Base-by-base conservation (phyloP, 2,888 invertebrate genomes). In the Matsumyia berberina region DNA sequence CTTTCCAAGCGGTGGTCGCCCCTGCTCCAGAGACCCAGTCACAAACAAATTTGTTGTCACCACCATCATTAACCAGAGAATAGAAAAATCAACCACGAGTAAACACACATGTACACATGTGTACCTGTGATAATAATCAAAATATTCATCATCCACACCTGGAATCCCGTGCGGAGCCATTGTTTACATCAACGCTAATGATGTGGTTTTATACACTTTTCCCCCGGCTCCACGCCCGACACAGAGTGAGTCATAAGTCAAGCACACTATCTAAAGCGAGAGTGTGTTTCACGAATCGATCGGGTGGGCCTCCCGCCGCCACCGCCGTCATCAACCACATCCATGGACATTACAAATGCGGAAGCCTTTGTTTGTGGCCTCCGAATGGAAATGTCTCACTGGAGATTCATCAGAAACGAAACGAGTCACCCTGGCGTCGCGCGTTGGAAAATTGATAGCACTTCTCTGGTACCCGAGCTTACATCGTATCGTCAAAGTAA, bases 381-480 rank as follows among this genome's bases (percentile, higher is more conserved):
- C 24, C 24, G 24, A 44, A 44, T 66, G 70, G 24, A 53, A 76
- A 66, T 76, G 64, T 76, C 64, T 85, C 85, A 85, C 33, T 29
- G 42, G 39, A 33, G 74, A 74, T 80, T 85, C 85, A 66, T 58
- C 67, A 69, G 80, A 85, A 85, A 44, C 24, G 24, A 17, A 79
- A 51, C 72, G 67, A 78, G 42, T 77, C 83, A 83, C 39, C 66
- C n/a, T 49, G 33, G 69, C 53, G 35, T 60, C n/a, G 15, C 0
- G 17, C 29, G 35, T 42, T 19, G 51, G 51, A 67, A 42, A 60
- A 51, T 67, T 17, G n/a, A 33, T 67, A 35, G 15, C 39, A 51
- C 49, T 60, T 42, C 51, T 51, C 6, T 15, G 19, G 15, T 1
- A 11, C 29, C n/a, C n/a, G 11, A 44, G 19, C 29, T 49, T 19